A percentile compares a stretch with the other conserved stretches of the same genome.
Evolutionary conservation across 2,797 vertebrate species (phyloP).

Genomic region (Crocidura indochinensis): DNA sequence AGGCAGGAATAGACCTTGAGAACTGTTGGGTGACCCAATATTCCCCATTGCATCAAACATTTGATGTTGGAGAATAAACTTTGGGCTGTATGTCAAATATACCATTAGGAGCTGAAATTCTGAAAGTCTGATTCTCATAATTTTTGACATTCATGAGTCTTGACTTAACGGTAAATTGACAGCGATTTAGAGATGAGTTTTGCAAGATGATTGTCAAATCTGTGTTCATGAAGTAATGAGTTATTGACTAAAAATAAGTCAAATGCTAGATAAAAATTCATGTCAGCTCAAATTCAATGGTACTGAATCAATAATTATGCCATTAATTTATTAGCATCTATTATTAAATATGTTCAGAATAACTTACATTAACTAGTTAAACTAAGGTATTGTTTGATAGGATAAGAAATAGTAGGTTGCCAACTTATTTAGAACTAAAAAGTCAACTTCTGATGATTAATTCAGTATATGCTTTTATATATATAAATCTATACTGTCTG

Average conservation of each 20-base stretch:
- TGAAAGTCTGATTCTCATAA: background rate
- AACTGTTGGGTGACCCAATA: no score
- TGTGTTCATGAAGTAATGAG: background rate
- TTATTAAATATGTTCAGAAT: background rate
- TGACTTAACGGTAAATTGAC: background rate
- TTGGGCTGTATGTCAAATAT: background rate
- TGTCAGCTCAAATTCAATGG: conserved; percentile 6
- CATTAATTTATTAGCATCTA: background rate
- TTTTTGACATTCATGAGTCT: background rate
- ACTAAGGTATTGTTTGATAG: background rate
- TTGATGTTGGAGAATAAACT: background rate
- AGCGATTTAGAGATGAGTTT: background rate
- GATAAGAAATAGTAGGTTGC: conserved; percentile 6
- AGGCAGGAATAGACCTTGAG: no score
- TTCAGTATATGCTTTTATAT: background rate
- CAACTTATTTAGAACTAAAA: background rate
- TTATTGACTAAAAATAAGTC: background rate
- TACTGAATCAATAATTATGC: background rate
- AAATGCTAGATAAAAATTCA: background rate
- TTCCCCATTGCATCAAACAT: no score
- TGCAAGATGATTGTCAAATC: background rate
- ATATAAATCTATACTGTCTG: background rate
- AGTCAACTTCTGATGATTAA: background rate
- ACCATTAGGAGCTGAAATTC: background rate
- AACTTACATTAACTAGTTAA: no score